Evolutionary conservation across 2,888 invertebrate genomes (phyloP), one percentile per base, ranked within the genome.

Genomic region (Pterostichus madidus): DNA sequence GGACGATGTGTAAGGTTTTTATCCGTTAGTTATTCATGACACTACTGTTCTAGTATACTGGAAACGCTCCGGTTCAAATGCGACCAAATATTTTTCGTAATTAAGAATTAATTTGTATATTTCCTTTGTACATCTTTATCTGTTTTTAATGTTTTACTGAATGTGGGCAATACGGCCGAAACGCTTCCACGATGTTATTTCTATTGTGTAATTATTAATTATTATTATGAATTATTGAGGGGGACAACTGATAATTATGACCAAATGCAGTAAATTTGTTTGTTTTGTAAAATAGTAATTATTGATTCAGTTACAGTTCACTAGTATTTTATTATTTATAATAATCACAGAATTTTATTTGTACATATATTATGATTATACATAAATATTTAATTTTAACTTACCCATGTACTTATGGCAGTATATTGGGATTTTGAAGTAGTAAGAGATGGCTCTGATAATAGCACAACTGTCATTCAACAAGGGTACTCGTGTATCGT

Each of bases 321-420:
- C 52, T 68, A 79, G 79, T 49, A 79, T 68, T 68, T 68, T 79
- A 79, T 79, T 64, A 79, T 79, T 79, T 79, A 79, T 79, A 53
- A 59, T 46, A 46, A n/a, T 24, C 52, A 73, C 6, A 17, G 24
- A 71, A 56, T 56, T 71, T 81, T 73, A 49, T 81, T 73, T 81
- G 80, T 81, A 81, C 17, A 78, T 78, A 77, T 75, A 35, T 15
- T 77, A 77, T 78, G 35, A 35, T 15, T 77, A 77, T 78, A 59
- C 35, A 59, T 78, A 44, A 59, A 44, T n/a, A 44, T 32, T 44
- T 59, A 24, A 59, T 78, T 68, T 81, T 73, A 81, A 53, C 31
- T 80, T 76, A 76, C 11, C 32, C 53, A 24, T 81, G 80, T 81
- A 81, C 80, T 81, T 81, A 81, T 81, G 80, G 73, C 73, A 81